A percentile compares a stretch with the other conserved stretches of the same genome.
These are phyloP conservation scores for Neoitamus cyanurus DNA, from an alignment of 2,888 invertebrate genomes.

Conservation along the genomic window DNA sequence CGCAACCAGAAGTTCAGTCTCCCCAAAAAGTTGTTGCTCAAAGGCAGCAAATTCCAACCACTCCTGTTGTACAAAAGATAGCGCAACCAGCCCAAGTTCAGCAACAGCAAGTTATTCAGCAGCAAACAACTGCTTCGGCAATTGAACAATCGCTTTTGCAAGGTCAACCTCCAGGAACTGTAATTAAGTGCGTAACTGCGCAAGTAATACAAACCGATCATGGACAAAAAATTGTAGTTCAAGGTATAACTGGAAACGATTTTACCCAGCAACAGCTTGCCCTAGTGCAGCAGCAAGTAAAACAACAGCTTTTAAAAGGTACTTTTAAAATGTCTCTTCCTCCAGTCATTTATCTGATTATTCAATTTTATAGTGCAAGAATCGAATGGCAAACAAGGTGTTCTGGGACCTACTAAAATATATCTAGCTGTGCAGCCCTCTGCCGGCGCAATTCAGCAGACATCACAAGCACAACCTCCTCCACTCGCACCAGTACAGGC, in stretches of 20 bases:
- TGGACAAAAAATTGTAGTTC: constrained; percentile 86
- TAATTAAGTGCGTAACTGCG: constrained; percentile 88
- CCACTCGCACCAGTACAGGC: constrained; percentile 69
- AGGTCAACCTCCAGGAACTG: constrained; percentile 86
- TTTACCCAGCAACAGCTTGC: constrained; percentile 84
- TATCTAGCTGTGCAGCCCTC: constrained; percentile 87
- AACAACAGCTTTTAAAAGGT: constrained; percentile 89
- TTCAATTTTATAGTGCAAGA: constrained; percentile 75
- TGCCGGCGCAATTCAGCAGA: constrained; percentile 58
- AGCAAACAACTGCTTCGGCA: constrained; percentile 56
- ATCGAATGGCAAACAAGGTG: constrained; percentile 85
- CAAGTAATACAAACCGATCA: constrained; percentile 87
- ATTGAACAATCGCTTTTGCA: constrained; percentile 79
- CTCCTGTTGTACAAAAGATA: constrained; percentile 52
- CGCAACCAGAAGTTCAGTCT: constrained; percentile 49
- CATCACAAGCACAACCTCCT: constrained; percentile 67
- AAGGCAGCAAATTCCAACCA: constrained; percentile 52
- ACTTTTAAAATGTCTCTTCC: neutral
- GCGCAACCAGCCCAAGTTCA: constrained; percentile 50
- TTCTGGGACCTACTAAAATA: constrained; percentile 86
- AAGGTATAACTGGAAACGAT: constrained; percentile 85
- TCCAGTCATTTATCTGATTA: neutral
- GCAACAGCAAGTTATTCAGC: constrained; percentile 53
- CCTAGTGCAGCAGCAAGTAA: constrained; percentile 88
- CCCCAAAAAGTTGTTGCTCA: constrained; percentile 43